Base-by-base conservation (phyloP, 1,140 invertebrate genomes). In the Oryctes rhinoceros region DNA sequence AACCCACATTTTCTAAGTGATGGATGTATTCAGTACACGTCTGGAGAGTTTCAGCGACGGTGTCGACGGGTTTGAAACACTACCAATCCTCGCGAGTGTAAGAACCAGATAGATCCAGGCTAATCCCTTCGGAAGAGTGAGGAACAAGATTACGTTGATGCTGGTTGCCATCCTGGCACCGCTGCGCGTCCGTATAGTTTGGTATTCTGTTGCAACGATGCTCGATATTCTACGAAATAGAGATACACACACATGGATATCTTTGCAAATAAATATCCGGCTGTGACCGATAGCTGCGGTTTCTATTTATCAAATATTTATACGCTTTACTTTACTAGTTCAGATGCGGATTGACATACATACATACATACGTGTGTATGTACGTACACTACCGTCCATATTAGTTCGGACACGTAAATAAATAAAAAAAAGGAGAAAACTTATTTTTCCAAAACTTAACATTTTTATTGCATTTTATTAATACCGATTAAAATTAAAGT, bases 1-100 rank as follows among this genome's bases (percentile, higher is more conserved):
- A 74, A 35, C 67, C 76, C 81, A 77, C 78, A 81, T 81, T 71
- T 76, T 59, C 79, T 82, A 82, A 82, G 81, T 82, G 79, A 80
- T 82, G 81, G 81, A 82, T 82, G 81, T 82, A 82, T 82, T 82
- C 81, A 62, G 79, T 78, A 80, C 81, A 82, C 81, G 81, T 82
- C 79, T 48, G 79, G 53, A 71, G 81, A 74, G 81, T 81, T 81
- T 80, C 79, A 81, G 39, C 81, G 78, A 62, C 81, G 79, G 79
- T 80, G 81, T 82, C 79, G 81, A 71, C 67, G 76, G 76, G 81
- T 78, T 78, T 78, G 80, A 47, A 79, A 79, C 75, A 76, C 75
- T 80, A 78, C 49, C 79, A 80, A 82, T 78, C 79, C 81, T 80
- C 81, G 65, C 24, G 81, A 80, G 81, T 78, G 81, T 82, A 80